These are phyloP conservation scores for Capra hircus DNA, from an alignment of 2,113 vertebrate species.

Conservation along the genomic window DNA sequence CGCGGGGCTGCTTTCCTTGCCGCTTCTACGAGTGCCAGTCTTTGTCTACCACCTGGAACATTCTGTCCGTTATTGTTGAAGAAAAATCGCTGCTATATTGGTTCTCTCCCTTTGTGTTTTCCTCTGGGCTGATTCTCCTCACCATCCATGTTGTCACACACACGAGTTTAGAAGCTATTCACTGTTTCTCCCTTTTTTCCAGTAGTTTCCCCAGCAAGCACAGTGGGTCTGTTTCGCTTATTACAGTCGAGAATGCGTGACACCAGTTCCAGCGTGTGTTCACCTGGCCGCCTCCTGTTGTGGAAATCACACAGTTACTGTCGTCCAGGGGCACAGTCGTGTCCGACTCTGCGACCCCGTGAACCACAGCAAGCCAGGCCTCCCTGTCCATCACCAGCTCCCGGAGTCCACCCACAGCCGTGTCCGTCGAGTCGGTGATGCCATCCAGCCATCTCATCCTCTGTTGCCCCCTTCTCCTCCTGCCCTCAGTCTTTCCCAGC, in stretches of 20 bases:
- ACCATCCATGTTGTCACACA: neutral
- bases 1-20: neutral
- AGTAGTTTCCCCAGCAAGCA: too few relatives aligned
- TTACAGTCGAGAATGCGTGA: fast-evolving
- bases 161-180: neutral
- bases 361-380: neutral
- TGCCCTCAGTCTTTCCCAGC: neutral
- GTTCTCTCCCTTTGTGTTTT: neutral
- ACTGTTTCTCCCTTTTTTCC: too few relatives aligned
- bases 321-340: neutral
- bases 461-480: neutral
- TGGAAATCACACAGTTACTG: neutral
- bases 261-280: fast-evolving
- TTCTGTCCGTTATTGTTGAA: neutral
- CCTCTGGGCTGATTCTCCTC: neutral
- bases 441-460: neutral
- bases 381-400: neutral
- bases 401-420: neutral
- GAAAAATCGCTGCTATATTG: neutral
- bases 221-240: neutral
- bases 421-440: neutral
- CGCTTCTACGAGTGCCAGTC: neutral
- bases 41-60: neutral
- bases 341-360: neutral
- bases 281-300: neutral